Evolutionary conservation across 1,140 invertebrate species (phyloP), one percentile per base, ranked within the genome.

Genomic region (Zaprionus camerounensis): DNA sequence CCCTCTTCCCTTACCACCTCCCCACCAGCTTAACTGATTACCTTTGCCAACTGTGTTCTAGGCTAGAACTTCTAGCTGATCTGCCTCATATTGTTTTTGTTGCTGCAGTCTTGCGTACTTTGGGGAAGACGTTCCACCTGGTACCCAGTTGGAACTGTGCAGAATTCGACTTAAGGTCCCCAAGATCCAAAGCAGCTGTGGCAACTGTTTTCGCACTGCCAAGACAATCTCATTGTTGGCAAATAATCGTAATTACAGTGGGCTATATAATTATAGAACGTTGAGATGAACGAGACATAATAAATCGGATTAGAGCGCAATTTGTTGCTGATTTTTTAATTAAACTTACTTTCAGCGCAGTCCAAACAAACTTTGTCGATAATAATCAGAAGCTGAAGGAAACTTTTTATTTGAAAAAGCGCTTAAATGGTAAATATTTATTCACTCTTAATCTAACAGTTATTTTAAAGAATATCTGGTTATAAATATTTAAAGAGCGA

Each of bases 11-110:
- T 44, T 1, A 2, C 13, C 4, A 4, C 13, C n/a, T 44, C 13
- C 55, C 15, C 1, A 24, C 5, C n/a, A 5, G 26, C 24, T 41
- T 58, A 26, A 64, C 59, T 72, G 62, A 53, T 9, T 68, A 56
- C 51, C 69, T 59, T 28, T 13, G n/a, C 56, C 67, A 70, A 53
- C 62, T 72, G 66, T 66, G 55, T 66, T 24, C 34, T 31, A 31
- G 31, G 31, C 31, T 31, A 31, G 9, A 31, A 31, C 0, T 31
- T 31, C 31, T 13, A 31, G 13, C 17, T 22, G 49, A 20, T 53
- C 31, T 5, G 28, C n/a, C 24, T 57, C 11, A 26, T 26, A 3
- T 17, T 24, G 6, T 9, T 49, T 7, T 11, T 20, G 46, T 22
- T 51, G 9, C 9, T 17, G 5, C 5, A 44, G n/a, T 51, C 20